Conservation (phyloP, 2,113 vertebrate species). For the Elephantulus edwardii region DNA sequence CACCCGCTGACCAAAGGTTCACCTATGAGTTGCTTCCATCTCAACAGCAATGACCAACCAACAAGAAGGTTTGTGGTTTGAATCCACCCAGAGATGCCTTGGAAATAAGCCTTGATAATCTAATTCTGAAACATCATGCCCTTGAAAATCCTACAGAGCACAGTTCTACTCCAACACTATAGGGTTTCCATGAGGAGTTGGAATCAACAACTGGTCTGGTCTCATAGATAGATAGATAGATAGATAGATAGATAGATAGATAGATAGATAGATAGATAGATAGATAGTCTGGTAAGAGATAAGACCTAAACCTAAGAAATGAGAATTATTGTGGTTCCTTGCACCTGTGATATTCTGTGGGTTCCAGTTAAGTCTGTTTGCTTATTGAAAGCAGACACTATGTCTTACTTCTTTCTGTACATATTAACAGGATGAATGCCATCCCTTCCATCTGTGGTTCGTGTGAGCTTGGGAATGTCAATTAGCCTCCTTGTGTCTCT, state of each 20-base stretch:
- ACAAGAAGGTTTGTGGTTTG: background rate
- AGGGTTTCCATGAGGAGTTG: background rate
- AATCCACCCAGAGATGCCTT: background rate
- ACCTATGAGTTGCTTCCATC: too few species aligned
- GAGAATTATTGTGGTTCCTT: background rate
- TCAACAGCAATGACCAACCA: background rate
- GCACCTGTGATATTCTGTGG: background rate
- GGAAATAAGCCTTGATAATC: background rate
- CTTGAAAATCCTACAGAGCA: background rate
- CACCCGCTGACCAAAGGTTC: too few species aligned
- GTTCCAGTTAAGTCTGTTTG: constrained; percentile 10
- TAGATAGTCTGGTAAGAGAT: background rate
- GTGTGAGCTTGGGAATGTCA: background rate
- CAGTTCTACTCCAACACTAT: background rate
- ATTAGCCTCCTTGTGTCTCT: background rate
- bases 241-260: too few species aligned
- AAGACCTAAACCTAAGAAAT: constrained; percentile 5
- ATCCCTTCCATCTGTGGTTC: background rate
- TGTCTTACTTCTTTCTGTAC: background rate
- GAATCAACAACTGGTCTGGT: background rate
- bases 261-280: too few species aligned
- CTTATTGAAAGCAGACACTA: background rate
- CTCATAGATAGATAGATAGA: too few species aligned
- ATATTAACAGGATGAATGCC: background rate
- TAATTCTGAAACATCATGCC: background rate